Evolutionary conservation across 2,888 invertebrate genomes (phyloP).

Genomic region (Euzetes globulus): DNA sequence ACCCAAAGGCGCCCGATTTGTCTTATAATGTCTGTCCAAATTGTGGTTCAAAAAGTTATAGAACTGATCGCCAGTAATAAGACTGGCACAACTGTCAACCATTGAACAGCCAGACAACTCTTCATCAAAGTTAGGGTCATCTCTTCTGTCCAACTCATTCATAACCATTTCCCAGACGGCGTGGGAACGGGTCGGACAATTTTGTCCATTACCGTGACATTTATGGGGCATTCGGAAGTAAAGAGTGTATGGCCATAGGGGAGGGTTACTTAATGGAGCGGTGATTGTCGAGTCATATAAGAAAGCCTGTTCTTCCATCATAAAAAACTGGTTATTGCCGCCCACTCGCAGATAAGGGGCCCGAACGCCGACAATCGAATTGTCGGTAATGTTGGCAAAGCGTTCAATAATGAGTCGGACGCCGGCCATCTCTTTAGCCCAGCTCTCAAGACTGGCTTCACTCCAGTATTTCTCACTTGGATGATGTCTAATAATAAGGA

Average conservation of each 20-base stretch:
- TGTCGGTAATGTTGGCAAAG: conserved; percentile 84
- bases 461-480: conserved; percentile 86
- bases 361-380: conserved; percentile 76
- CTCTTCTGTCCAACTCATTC: conserved; percentile 86
- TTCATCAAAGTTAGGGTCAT: conserved; percentile 87
- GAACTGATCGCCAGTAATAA: conserved; percentile 83
- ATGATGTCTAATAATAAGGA: conserved; percentile 53
- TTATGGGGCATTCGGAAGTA: conserved; percentile 95
- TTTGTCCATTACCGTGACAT: conserved; percentile 63
- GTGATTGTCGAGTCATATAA: conserved; percentile 91
- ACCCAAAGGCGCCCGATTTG: conserved; percentile 79
- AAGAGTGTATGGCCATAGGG: conserved; percentile 94
- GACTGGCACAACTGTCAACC: conserved; percentile 88
- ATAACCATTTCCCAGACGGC: conserved; percentile 95
- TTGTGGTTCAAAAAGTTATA: conserved; percentile 75
- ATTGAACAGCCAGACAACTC: conserved; percentile 84
- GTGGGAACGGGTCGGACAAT: conserved; percentile 71
- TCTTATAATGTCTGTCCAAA: conserved; percentile 85
- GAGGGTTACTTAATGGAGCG: conserved; percentile 75
- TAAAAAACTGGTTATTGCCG: conserved; percentile 89
- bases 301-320: conserved; percentile 93
- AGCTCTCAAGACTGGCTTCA: conserved; percentile 76
- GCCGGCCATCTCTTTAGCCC: conserved; percentile 92
- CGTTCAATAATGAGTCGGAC: conserved; percentile 64
- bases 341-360: conserved; percentile 84